phyloP scores from a whole-genome alignment of 2,797 vertebrate species.

The Cirrhinus molitorella region DNA sequence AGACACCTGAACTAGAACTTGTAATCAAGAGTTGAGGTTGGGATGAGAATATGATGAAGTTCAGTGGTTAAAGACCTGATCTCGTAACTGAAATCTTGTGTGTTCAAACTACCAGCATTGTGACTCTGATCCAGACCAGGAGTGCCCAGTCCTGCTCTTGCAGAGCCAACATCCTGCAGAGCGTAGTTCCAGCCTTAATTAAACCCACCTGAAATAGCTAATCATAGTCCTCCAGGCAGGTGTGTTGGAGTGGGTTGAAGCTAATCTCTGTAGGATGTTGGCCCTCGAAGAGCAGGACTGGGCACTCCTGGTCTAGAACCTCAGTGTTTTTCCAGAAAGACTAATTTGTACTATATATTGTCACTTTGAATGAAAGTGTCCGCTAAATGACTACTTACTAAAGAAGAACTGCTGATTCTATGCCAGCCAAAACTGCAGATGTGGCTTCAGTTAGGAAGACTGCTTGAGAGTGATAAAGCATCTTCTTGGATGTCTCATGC shows the following conservation, averaged over 20 bases:
- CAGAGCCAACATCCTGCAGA: neutral
- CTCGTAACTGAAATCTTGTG: neutral
- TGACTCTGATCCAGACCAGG: neutral
- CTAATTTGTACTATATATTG: neutral
- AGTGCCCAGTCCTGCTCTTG: neutral
- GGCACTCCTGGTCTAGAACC: neutral
- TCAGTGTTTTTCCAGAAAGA: neutral
- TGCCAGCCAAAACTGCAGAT: neutral
- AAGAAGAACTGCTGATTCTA: neutral
- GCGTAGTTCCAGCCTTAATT: neutral
- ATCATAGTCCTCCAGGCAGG: neutral
- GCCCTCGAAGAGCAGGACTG: too few species aligned
- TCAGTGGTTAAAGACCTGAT: neutral
- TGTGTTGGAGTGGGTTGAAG: neutral
- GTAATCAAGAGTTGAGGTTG: too few species aligned
- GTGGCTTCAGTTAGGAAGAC: neutral
- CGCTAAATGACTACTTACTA: neutral
- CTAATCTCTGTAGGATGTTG: neutral
- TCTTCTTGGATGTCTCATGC: slow-evolving; percentile 46
- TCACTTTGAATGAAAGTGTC: neutral
- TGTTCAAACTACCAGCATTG: neutral
- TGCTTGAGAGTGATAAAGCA: slow-evolving; percentile 33
- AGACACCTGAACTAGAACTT: too few species aligned
- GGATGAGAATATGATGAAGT: neutral
- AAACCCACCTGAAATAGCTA: neutral